Base-by-base conservation (phyloP, 2,797 vertebrate species). In the Taeniopygia guttata region DNA sequence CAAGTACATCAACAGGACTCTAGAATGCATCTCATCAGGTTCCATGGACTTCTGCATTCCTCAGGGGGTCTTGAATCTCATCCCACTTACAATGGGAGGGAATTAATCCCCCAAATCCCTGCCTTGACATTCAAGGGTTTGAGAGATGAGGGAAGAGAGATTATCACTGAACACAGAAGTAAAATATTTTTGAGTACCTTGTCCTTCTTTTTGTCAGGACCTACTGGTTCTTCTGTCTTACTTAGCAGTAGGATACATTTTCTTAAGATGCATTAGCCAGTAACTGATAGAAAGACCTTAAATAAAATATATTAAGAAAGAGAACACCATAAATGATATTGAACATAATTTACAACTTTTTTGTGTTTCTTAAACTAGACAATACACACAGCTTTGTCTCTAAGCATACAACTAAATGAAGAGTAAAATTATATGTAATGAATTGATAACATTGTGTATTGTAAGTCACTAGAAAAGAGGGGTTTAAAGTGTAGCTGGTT, bases 361-460 rank as follows among this genome's bases (percentile, higher is more conserved):
- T 54, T 52, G 5, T 0, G 1, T 83, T 90, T 83, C 75, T 75
- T 83, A 54, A 83, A 74, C 18, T 64, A 40, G 25, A 38, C 36
- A 62, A 16, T 54, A n/a, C 8, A 82, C 34, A 42, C 23, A 60
- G 13, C 30, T 48, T 42, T 75, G 42, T 81, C 17, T 75, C 36
- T 79, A 70, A 77, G 11, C 23, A 68, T 77, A 68, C n/a, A 84
- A 70, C 36, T 16, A 72, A 94, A 88, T 59, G 34, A 94, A n/a
- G 30, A 91, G 14, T 64, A 84, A 94, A 94, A 90, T 84, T 75
- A 32, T 40, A 29, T 54, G 25, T 60, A 91, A 93, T 66, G 36
- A 90, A 84, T 90, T 91, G n/a, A 91, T 64, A 75, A 75, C 10
- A 29, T 9, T 55, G 38, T 58, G 62, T 12, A n/a, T 29, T 91